Evolutionary conservation across 2,888 invertebrate species (phyloP), one percentile per base, ranked within the genome.

Genomic region (Hyles lineata): DNA sequence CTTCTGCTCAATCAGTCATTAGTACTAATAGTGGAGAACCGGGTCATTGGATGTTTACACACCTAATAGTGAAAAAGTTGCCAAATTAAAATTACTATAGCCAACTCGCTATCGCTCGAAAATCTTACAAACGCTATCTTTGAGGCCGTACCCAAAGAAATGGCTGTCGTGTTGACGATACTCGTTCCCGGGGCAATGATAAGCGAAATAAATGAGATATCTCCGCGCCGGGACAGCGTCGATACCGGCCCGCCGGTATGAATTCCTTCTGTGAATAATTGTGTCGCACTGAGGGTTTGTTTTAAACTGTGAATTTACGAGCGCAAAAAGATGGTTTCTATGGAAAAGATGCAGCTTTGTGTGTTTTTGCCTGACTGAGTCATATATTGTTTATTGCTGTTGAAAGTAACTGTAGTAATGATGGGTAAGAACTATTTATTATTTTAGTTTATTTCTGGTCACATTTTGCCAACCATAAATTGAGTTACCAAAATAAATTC

Each of bases 161-260:
- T 87, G 85, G 83, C 78, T 80, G 85, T 83, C 86, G 85, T 84
- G 88, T 87, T 87, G 88, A 86, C 87, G 88, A 86, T 88, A 84
- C 85, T 85, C 85, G 85, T 85, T 85, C 85, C 85, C 81, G 83
- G 83, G 83, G 85, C 87, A 88, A 86, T 89, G 90, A 90, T 90
- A 90, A 89, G 89, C 87, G 85, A 87, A 89, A 88, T 89, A 88
- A 90, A 90, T 89, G 90, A 89, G 90, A 89, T 88, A 90, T 89
- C 88, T 87, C 83, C 84, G 81, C 76, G 81, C 77, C 76, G 81
- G 81, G 82, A 83, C 82, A 81, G 75, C 83, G 82, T 83, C 87
- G 85, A 89, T 89, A 84, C 82, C 77, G 79, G 72, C 43, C 67
- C 67, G 43, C 23, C 62, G 60, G 74, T 76, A 83, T 80, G 85